These are phyloP conservation scores for Apis laboriosa DNA, from an alignment of 1,140 invertebrate species.

Conservation along the genomic window DNA sequence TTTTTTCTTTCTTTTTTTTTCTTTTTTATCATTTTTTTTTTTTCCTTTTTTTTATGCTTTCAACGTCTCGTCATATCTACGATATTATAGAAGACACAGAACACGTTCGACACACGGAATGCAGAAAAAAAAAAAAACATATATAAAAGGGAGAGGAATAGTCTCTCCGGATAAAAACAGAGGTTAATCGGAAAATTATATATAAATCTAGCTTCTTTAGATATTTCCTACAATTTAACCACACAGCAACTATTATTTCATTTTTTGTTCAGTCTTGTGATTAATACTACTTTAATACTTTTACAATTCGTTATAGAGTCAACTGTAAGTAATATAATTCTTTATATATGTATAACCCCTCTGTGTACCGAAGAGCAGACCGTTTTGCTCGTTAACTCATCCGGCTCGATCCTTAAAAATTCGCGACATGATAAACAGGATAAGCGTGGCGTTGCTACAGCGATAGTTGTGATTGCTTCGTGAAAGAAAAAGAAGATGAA, in stretches of 20 bases:
- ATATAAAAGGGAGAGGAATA: neutral
- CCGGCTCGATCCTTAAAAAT: neutral
- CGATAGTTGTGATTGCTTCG: slow-evolving; percentile 16
- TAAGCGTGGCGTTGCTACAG: slow-evolving; percentile 24
- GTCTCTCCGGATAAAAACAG: neutral
- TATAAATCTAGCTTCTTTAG: slow-evolving; percentile 52
- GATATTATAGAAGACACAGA: slow-evolving; percentile 30
- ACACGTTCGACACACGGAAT: slow-evolving; percentile 26
- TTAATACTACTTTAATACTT: slow-evolving; percentile 76
- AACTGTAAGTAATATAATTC: slow-evolving; percentile 32
- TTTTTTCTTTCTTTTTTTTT: neutral
- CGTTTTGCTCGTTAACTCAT: neutral
- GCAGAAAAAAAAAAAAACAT: slow-evolving; percentile 6
- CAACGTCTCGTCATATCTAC: neutral
- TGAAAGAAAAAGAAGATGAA: too few species aligned
- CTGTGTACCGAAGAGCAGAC: neutral
- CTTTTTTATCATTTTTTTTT: neutral
- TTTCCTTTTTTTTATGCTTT: neutral
- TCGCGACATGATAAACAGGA: neutral
- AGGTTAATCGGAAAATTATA: slow-evolving; percentile 1
- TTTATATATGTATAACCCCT: slow-evolving; percentile 39
- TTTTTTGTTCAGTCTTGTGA: slow-evolving; percentile 71
- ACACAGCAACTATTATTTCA: slow-evolving; percentile 55
- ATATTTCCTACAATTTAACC: slow-evolving; percentile 54
- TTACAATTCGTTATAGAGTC: slow-evolving; percentile 57